Percentiles rank a stretch among this genome's conserved stretches.
phyloP scores from a whole-genome alignment of 2,113 vertebrate species.

The Festucalex cinctus region DNA sequence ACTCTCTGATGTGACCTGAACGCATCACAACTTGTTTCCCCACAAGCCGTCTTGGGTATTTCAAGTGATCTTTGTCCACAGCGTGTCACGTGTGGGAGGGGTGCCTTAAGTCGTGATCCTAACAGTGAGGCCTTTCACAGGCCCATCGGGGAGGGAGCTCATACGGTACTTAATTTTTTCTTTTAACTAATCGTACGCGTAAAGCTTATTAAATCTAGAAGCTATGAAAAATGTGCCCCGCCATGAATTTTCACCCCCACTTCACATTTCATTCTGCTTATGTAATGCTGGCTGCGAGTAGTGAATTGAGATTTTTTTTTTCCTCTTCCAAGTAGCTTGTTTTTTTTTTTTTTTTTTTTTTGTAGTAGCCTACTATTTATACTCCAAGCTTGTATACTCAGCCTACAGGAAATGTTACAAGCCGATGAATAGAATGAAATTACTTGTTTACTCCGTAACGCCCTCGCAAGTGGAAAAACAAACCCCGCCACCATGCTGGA shows the following conservation, averaged over 20 bases:
- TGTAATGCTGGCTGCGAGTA: conserved; percentile 51
- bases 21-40: neutral
- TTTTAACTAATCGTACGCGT: conserved; percentile 41
- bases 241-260: conserved; percentile 25
- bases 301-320: conserved; percentile 41
- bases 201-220: conserved; percentile 48
- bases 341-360: conserved; percentile 10
- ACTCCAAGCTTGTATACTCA: conserved; percentile 54
- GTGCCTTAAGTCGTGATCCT: conserved; percentile 37
- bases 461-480: conserved; percentile 54
- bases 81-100: conserved; percentile 28
- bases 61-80: conserved; percentile 5
- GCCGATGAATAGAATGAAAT: conserved; percentile 51
- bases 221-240: conserved; percentile 41
- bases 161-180: conserved; percentile 17
- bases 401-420: conserved; percentile 60
- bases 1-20: conserved; percentile 17
- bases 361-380: conserved; percentile 60
- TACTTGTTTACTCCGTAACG: conserved; percentile 26
- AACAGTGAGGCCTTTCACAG: conserved; percentile 29
- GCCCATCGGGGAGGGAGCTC: conserved; percentile 26
- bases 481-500: conserved; percentile 26
- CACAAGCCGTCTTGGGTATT: conserved; percentile 4
- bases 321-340: conserved; percentile 20
- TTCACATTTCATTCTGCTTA: conserved; percentile 57